Base-by-base conservation (phyloP, 2,888 invertebrate genomes). In the Parelbella ahira region DNA sequence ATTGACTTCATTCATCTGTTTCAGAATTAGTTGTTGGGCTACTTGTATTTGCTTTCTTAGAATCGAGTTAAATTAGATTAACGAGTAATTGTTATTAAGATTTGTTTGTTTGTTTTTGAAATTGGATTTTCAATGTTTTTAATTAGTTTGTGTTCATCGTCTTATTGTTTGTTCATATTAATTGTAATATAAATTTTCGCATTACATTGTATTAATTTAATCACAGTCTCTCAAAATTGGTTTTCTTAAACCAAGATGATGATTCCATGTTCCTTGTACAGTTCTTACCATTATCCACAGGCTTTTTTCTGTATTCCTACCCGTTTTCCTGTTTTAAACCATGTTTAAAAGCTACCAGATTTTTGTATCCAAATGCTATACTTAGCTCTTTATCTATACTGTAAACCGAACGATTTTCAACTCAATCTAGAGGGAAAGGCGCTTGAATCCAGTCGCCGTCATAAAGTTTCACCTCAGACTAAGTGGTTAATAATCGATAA, bases 401-500 rank as follows among this genome's bases (percentile, higher is more conserved):
- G 23, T 7, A 13, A 38, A 30, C 29, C 19, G 3, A 38, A 38
- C 18, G 4, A 23, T 23, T 38, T 38, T 33, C 29, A 13, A 15
- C 20, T 15, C 13, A 33, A 33, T 32, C 20, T 27, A n/a, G 7
- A 28, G 33, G 41, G 27, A 41, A 41, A 41, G 33, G 41, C 33
- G 15, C 21, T 33, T 30, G 19, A 20, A 27, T 25, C 27, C 33
- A 34, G 33, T 10, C 33, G 21, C 41, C 11, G 11, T 60, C 56
- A 57, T 63, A 53, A 61, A 64, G 69, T 79, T 77, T 73, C 69
- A 68, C 74, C 61, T 60, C 61, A 49, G 56, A 54, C 54, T 63
- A 66, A 68, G 67, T 68, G 66, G 60, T 64, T 75, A 70, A 72
- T 77, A 73, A 79, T 76, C 70, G 68, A 75, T 79, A 79, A 79